Base-by-base conservation (phyloP, 2,797 vertebrate genomes). In the Hirundo rustica region DNA sequence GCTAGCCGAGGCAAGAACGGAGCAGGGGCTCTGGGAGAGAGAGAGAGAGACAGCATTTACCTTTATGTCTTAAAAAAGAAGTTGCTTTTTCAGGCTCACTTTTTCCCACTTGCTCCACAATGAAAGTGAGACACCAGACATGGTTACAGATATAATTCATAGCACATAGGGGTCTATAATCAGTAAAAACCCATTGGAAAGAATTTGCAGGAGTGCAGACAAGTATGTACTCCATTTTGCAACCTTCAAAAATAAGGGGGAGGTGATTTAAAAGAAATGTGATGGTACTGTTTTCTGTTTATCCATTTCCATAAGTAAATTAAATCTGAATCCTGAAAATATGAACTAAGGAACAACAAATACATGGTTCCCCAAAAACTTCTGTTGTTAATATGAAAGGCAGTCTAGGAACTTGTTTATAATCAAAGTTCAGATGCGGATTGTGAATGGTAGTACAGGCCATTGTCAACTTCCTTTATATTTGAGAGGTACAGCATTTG, bases 151-250 rank as follows among this genome's bases (percentile, higher is more conserved):
- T 19, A 14, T 15, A 81, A 84, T 66, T 70, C 18, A 38, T 21
- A 58, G 48, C 9, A 50, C 0, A 1, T 8, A 42, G 6, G 2
- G 32, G 47, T 45, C 12, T 66, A 8, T 47, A 62, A 70, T 17
- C 10, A 26, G 18, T 54, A 62, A 84, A 80, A 85, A 13, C 8
- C 58, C 8, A 26, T 45, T 58, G 42, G 32, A 74, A 82, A 40
- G 7, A 7, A 4, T 62, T 91, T 71, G 4, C 51, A 64, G 16
- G 15, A 27, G 3, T 30, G 18, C 67, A 13, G 42, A 75, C 30
- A 71, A 47, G 2, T 18, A 38, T 44, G 7, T 64, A 7, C 7
- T 85, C 10, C 34, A 60, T 88, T 93, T 75, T 48, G 3, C 10
- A 44, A 32, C 11, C 23, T 50, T 85, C 21, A 82, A 55, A 67